phyloP scores from a whole-genome alignment of 2,888 invertebrate genomes.

The Oeneis ivallda region DNA sequence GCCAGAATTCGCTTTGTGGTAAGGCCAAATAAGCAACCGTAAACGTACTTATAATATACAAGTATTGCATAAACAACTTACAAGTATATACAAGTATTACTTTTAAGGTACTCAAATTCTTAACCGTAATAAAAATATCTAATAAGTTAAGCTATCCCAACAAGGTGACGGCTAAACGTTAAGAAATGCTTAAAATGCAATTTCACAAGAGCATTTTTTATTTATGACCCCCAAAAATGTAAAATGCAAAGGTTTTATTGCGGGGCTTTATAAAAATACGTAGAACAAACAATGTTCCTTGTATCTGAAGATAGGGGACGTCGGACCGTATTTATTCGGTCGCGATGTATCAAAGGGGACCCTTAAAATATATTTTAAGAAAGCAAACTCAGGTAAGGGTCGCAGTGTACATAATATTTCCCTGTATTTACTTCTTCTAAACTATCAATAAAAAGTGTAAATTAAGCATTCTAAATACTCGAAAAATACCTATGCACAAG shows the following conservation, averaged over 20 bases:
- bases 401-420: constrained; percentile 1
- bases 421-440: neutral
- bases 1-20: too few species aligned
- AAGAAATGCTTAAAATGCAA: constrained; percentile 80
- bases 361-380: constrained; percentile 52
- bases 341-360: constrained; percentile 50
- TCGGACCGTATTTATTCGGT: constrained; percentile 65
- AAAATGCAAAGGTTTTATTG: constrained; percentile 81
- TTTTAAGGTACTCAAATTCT: neutral
- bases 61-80: too few species aligned
- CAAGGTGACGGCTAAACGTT: constrained; percentile 69
- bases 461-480: neutral
- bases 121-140: constrained; percentile 15
- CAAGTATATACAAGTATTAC: neutral
- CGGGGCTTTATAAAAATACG: constrained; percentile 74
- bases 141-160: constrained; percentile 33
- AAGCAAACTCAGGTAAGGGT: constrained; percentile 52
- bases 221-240: constrained; percentile 78
- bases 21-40: too few species aligned
- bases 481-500: too few species aligned
- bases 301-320: constrained; percentile 70
- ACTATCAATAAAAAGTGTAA: constrained; percentile 1
- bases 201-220: constrained; percentile 73
- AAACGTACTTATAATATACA: too few species aligned
- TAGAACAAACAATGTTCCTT: constrained; percentile 77